Base-by-base conservation (phyloP, 2,113 vertebrate species). In the Mus pahari region DNA sequence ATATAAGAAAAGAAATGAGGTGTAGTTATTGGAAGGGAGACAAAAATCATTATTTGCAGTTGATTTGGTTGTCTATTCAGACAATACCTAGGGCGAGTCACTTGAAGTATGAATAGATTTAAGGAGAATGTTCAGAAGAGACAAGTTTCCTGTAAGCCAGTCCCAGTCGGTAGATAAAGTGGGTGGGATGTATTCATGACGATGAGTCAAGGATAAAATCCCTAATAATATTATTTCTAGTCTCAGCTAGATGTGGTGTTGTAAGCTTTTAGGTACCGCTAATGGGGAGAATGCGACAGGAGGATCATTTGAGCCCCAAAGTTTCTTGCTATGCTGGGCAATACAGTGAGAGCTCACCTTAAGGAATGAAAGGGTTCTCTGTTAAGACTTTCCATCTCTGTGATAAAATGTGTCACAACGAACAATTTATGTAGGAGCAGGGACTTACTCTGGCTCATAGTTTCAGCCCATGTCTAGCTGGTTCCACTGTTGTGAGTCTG, bases 41-140 rank as follows among this genome's bases (percentile, higher is more conserved):
- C 42, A 88, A 68, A 91, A 96, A 71, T 88, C 58, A 94, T 90
- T 90, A 96, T 92, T 94, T 97, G 42, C 87, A 89, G 31, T 78
- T 89, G 77, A 91, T 86, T 88, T 48, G 0, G 19, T 88, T 95
- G 91, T 92, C 50, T 66, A 70, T 14, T n/a, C 50, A 81, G 33
- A 90, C 28, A 94, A 74, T 20, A 94, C 55, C 77, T 68, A 91
- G 90, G 60, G 90, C 50, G 81, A 91, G 88, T 91, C 77, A 58
- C 53, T 24, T 48, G 86, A 96, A 96, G 83, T 64, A 79, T 58
- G 88, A 71, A 86, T 39, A 95, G 78, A 71, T 94, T 95, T 92
- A 95, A 82, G 77, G 83, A 94, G 78, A 96, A 53, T 89, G 77
- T 93, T 93, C 62, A 66, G 16, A 94, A 39, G 77, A 96, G 78